A percentile compares a stretch with the other conserved stretches of the same genome.
phyloP scores from a whole-genome alignment of 2,113 vertebrate species.

The Psittacula cyanocephala region DNA sequence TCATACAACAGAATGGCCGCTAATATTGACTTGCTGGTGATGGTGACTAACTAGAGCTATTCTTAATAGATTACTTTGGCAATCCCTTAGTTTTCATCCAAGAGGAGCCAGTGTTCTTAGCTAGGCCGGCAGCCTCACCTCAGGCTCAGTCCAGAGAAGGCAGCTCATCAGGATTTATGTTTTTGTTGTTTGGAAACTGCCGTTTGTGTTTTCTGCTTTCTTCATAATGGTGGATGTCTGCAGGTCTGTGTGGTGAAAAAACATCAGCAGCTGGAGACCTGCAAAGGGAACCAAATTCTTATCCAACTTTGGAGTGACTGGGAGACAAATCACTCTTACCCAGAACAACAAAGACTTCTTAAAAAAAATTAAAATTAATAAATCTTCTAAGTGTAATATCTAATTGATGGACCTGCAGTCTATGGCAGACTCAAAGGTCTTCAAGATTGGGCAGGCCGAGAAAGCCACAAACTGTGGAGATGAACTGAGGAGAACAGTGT shows the following conservation, averaged over 20 bases:
- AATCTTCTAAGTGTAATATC: accelerated
- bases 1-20: background rate
- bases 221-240: background rate
- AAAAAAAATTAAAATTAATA: background rate
- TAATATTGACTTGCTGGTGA: background rate
- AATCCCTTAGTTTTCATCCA: background rate
- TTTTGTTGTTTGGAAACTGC: background rate
- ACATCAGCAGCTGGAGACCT: background rate
- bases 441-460: background rate
- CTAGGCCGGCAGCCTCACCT: background rate
- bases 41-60: background rate
- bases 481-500: background rate
- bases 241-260: background rate
- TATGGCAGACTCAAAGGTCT: background rate
- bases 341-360: background rate
- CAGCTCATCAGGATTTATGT: background rate
- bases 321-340: background rate
- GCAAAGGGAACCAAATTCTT: background rate
- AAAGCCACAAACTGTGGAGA: background rate
- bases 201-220: background rate
- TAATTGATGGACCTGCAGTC: background rate
- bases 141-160: background rate
- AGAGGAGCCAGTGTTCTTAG: accelerated
- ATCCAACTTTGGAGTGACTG: background rate
- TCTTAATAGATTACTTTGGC: background rate